Evolutionary conservation across 2,113 vertebrate genomes (phyloP).

Genomic region (Tachysurus fulvidraco): DNA sequence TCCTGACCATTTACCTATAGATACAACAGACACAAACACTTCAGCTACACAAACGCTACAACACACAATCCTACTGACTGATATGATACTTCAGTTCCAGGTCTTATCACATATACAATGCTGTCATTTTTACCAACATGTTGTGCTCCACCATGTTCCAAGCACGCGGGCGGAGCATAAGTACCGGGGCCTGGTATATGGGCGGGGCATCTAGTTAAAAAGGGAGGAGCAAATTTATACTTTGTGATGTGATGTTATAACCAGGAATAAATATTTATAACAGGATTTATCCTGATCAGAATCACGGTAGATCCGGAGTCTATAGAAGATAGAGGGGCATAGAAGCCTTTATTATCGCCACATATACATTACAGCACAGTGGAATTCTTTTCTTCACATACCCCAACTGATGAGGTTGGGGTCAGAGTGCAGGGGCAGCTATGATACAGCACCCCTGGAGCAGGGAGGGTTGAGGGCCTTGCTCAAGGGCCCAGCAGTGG

Average conservation of each 20-base stretch:
- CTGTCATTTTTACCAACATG: constrained; percentile 67
- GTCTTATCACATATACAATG: not conserved
- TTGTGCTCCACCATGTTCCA: constrained; percentile 81
- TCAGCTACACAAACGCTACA: not conserved
- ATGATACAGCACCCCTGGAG: too few species aligned
- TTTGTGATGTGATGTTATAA: not conserved
- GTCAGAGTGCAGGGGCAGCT: too few species aligned
- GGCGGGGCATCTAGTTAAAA: constrained; percentile 64
- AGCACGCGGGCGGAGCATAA: constrained; percentile 79
- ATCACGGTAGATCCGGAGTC: not conserved
- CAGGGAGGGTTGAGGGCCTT: too few species aligned
- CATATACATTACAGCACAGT: too few species aligned
- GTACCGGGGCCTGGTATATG: constrained; percentile 72
- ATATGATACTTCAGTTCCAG: not conserved
- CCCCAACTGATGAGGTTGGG: too few species aligned
- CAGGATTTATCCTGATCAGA: not conserved
- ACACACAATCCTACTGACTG: not conserved
- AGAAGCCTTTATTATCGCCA: too few species aligned
- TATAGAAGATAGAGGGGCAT: too few species aligned
- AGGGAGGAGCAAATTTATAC: not conserved
- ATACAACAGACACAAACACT: constrained; percentile 24
- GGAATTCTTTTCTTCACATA: too few species aligned
- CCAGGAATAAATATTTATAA: not conserved
- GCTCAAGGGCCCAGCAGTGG: too few species aligned
- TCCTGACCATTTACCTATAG: constrained; percentile 74